phyloP scores from a whole-genome alignment of 2,113 vertebrate genomes.

The Glaucomys volans region DNA sequence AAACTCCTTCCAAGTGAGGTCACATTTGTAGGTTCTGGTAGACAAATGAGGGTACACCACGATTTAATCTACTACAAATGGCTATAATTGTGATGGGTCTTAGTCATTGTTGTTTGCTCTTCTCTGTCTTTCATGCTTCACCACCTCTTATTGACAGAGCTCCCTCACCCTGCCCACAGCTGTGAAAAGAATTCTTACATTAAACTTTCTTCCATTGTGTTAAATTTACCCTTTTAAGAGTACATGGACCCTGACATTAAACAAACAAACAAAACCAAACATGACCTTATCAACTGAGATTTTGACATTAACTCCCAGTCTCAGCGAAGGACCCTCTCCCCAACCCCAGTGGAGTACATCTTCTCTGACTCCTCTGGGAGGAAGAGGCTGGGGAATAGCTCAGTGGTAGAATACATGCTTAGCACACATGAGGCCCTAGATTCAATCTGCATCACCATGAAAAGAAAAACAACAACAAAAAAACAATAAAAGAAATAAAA shows the following conservation, averaged over 20 bases:
- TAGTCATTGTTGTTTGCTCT: too few relatives aligned
- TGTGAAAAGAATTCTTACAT: not conserved
- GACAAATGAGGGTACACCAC: not conserved
- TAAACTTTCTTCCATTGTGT: not conserved
- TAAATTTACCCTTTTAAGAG: not conserved
- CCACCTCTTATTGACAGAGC: not conserved
- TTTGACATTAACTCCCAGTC: not conserved
- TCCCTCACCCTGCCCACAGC: not conserved
- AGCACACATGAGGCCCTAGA: not conserved
- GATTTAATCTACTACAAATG: not conserved
- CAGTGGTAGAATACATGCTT: not conserved
- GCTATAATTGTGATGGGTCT: fast-evolving
- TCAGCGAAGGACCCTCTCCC: not conserved
- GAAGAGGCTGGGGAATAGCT: not conserved
- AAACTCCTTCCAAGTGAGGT: not conserved
- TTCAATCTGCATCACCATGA: not conserved
- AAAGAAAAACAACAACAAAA: not conserved
- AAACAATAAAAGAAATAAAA: not conserved
- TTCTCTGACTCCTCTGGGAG: not conserved
- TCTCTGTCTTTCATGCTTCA: not conserved
- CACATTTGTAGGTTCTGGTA: not conserved
- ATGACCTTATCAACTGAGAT: not conserved
- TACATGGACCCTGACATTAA: not conserved
- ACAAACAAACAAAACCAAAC: slow-evolving; percentile 24
- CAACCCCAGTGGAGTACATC: too few relatives aligned